phyloP scores from a whole-genome alignment of 1,140 invertebrate genomes.

The Eurosta solidaginis region DNA sequence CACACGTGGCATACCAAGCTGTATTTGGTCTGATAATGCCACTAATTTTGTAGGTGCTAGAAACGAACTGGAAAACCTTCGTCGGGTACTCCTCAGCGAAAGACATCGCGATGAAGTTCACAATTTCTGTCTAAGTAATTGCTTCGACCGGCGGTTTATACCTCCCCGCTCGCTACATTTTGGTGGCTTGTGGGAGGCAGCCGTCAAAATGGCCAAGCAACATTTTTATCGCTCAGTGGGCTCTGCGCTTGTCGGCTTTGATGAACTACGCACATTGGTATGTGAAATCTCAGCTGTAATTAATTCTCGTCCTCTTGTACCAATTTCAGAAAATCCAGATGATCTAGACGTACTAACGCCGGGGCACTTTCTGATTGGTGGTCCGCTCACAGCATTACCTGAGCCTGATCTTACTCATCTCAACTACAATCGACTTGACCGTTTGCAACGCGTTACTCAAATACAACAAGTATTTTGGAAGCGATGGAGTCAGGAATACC shows the following conservation, averaged over 20 bases:
- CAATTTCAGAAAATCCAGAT: neutral
- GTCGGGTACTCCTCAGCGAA: neutral
- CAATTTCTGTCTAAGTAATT: slow-evolving; percentile 26
- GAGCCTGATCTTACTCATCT: neutral
- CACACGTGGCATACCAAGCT: slow-evolving; percentile 32
- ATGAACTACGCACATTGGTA: neutral
- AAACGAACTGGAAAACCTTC: too few species aligned
- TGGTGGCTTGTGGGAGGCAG: too few species aligned
- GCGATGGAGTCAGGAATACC: slow-evolving; percentile 4
- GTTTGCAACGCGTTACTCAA: neutral
- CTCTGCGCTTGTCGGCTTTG: slow-evolving; percentile 30
- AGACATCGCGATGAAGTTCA: neutral
- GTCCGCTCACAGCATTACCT: neutral
- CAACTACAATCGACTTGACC: neutral
- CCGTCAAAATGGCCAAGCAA: too few species aligned
- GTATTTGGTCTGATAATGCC: too few species aligned
- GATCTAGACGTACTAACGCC: neutral
- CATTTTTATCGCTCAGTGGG: slow-evolving; percentile 44
- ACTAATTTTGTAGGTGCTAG: too few species aligned
- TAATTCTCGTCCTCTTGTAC: neutral
- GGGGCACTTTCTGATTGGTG: neutral
- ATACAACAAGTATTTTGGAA: slow-evolving; percentile 30
- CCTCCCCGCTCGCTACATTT: slow-evolving; percentile 45
- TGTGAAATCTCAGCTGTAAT: neutral
- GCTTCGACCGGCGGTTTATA: slow-evolving; percentile 44